Evolutionary conservation across 1,140 invertebrate species (phyloP).

Genomic region (Pseudomyrmex flavicornis): DNA sequence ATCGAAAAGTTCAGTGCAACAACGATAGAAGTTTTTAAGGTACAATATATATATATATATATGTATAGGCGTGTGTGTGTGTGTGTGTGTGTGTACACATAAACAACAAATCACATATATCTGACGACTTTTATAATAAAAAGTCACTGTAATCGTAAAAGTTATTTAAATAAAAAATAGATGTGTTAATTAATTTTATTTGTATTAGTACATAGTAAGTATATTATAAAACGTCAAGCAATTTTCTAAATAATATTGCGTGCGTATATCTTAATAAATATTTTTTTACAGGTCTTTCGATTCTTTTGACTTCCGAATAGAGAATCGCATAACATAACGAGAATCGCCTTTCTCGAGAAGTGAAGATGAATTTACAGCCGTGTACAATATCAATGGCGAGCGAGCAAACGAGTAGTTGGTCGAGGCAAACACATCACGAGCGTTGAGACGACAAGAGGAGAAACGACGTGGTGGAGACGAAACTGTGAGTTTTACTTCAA

Average conservation of each 20-base stretch:
- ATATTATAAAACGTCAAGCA: too few relatives aligned
- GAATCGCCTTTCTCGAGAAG: constrained; percentile 15
- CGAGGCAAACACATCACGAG: constrained; percentile 66
- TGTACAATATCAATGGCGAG: constrained; percentile 70
- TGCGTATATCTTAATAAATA: neutral
- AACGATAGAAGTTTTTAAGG: neutral
- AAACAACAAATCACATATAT: too few relatives aligned
- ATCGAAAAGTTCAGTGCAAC: neutral
- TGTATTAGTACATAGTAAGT: too few relatives aligned
- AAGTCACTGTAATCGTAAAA: too few relatives aligned
- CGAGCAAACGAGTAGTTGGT: constrained; percentile 55
- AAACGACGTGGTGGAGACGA: constrained; percentile 54
- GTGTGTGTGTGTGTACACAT: too few relatives aligned
- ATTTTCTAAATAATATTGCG: neutral
- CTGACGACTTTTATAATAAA: too few relatives aligned
- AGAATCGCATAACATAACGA: neutral
- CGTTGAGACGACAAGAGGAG: constrained; percentile 41
- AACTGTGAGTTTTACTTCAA: constrained; percentile 55
- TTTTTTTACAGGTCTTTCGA: neutral
- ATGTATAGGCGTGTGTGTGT: too few relatives aligned
- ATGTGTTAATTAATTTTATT: too few relatives aligned
- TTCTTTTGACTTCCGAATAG: neutral
- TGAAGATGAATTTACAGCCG: constrained; percentile 70
- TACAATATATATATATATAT: too few relatives aligned
- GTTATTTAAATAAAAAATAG: too few relatives aligned